Base-by-base conservation (phyloP, 2,113 vertebrate genomes). In the Motacilla alba region DNA sequence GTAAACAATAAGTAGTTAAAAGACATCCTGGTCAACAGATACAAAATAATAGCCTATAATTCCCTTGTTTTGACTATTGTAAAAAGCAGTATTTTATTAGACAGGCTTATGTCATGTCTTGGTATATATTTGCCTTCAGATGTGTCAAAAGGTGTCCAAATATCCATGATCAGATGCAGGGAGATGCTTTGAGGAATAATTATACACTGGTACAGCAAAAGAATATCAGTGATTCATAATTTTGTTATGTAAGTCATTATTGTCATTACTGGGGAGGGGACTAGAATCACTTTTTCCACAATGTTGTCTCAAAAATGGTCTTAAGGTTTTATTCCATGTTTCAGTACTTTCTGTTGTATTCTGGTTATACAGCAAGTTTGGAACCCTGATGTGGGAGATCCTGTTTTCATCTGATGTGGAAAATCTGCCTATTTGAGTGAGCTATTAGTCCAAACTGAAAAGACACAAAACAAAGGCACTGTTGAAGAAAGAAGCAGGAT, bases 1-100 rank as follows among this genome's bases (percentile, higher is more conserved):
- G 67, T 80, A 90, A 89, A 90, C 53, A 84, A 46, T 78, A 69
- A 86, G 77, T 89, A 91, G 63, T 90, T 90, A 95, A 89, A 94
- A 94, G 37, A 67, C 6, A 79, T 81, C 73, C 46, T 6, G 31
- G 30, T 56, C 14, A 58, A 58, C 22, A 76, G 74, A 89, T 72
- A 6, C 15, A 27, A 67, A 66, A 33, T 66, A 96, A 83, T 14
- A 91, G 14, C 75, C 72, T 66, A 16, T 79, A 89, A 85, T 84
- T 63, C 41, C 19, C 69, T 83, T 69, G 93, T 80, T 4, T 2
- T 80, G 74, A 55, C 39, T 80, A 50, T 44, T 80, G 47, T 90
- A 70, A 90, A 95, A 80, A 62, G 13, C 52, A 56, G 17, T 39
- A 33, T 70, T 63, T 90, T 88, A 47, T 69, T 70, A 55, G 35